These are phyloP conservation scores for Thereuonema tuberculata DNA, from an alignment of 1,140 invertebrate species.

Conservation along the genomic window DNA sequence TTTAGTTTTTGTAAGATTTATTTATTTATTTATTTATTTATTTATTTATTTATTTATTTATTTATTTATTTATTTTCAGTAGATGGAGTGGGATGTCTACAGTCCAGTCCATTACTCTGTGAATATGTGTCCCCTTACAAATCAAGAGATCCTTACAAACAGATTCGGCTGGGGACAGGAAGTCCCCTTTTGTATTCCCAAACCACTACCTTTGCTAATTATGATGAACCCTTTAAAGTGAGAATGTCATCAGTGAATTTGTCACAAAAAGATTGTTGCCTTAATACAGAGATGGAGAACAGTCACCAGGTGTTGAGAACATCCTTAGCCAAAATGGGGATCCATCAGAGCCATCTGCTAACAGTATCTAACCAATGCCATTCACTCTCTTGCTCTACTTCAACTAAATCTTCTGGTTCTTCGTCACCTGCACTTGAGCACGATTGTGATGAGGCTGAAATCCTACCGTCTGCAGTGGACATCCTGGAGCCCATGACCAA, in stretches of 20 bases:
- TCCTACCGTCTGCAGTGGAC: no score
- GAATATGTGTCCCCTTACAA: not conserved
- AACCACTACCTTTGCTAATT: not conserved
- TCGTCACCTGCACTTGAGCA: not conserved
- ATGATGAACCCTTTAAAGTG: not conserved
- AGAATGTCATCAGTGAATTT: not conserved
- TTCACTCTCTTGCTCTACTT: not conserved
- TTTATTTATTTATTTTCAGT: conserved; percentile 4
- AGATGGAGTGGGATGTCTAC: no score
- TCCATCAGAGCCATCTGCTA: not conserved
- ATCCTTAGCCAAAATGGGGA: not conserved
- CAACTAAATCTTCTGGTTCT: not conserved
- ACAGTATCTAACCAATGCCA: not conserved
- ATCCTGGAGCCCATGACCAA: no score
- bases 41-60: not conserved
- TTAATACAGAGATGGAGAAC: no score
- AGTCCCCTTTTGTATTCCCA: not conserved
- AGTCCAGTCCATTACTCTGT: no score
- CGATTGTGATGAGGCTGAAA: no score
- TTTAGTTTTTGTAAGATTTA: not conserved
- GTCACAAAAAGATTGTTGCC: no score
- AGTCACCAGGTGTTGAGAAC: no score
- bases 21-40: not conserved
- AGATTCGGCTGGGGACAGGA: not conserved
- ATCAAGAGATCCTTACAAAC: not conserved